Conservation (phyloP, 2,113 vertebrate genomes). For the Triplophysa siluroides region DNA sequence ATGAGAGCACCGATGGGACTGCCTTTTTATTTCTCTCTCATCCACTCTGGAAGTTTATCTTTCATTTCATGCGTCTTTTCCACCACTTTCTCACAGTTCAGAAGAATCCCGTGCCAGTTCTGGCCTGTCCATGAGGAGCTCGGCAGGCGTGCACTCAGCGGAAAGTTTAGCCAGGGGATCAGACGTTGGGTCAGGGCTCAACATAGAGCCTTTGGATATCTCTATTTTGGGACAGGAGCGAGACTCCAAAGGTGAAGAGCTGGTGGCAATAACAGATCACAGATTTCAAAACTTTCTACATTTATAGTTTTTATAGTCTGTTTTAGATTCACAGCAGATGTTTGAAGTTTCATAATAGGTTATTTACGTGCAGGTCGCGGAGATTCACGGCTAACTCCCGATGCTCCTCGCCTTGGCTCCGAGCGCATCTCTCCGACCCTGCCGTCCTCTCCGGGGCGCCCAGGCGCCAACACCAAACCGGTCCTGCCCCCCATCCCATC, state of each 20-base stretch:
- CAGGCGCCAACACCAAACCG: constrained; percentile 74
- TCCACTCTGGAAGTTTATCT: not conserved
- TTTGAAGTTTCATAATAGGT: not conserved
- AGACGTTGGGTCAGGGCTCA: constrained; percentile 39
- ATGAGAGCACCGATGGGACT: not conserved
- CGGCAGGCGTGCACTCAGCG: constrained; percentile 48
- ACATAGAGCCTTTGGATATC: constrained; percentile 50
- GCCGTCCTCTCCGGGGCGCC: constrained; percentile 49
- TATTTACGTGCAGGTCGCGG: constrained; percentile 39
- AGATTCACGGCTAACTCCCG: constrained; percentile 43
- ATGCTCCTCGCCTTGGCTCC: constrained; percentile 39
- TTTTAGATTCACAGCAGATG: not conserved
- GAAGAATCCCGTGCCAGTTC: constrained; percentile 58
- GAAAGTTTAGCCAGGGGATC: constrained; percentile 6
- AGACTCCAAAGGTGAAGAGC: constrained; percentile 64
- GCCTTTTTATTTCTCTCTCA: not conserved
- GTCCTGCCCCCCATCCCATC: constrained; percentile 84
- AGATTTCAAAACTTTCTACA: not conserved
- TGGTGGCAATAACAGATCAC: not conserved
- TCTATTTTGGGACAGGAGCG: constrained; percentile 51
- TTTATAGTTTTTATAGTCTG: not conserved
- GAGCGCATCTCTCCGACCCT: not conserved
- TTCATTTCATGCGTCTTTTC: not conserved
- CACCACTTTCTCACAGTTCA: constrained; percentile 52
- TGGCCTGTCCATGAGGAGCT: constrained; percentile 48